Percentiles rank a stretch among this genome's conserved stretches.
Evolutionary conservation across 2,797 vertebrate genomes (phyloP).

Genomic region (Sternarchorhynchus goeldii): DNA sequence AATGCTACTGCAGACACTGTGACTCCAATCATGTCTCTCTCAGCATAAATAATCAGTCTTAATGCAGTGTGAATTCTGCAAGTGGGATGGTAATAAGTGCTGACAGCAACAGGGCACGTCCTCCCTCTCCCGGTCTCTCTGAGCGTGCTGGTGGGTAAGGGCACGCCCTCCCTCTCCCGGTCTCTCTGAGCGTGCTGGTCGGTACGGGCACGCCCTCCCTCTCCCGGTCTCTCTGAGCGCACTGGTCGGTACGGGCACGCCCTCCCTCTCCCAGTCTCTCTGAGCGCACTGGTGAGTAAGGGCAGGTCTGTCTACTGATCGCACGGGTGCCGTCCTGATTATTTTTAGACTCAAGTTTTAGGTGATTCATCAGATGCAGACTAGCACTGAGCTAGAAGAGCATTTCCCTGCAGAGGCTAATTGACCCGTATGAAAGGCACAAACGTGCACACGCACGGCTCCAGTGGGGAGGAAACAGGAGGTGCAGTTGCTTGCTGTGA

Average conservation of each 20-base stretch:
- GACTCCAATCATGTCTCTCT: neutral
- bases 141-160: too few relatives aligned
- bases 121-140: too few relatives aligned
- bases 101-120: constrained; percentile 4
- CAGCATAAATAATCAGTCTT: constrained; percentile 11
- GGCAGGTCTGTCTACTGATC: constrained; percentile 41
- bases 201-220: constrained; percentile 1
- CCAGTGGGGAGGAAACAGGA: neutral
- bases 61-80: constrained; percentile 1
- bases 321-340: constrained; percentile 5
- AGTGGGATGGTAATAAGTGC: constrained; percentile 16
- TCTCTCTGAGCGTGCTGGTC: too few relatives aligned
- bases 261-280: constrained; percentile 5
- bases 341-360: constrained; percentile 28
- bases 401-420: constrained; percentile 2
- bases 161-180: too few relatives aligned
- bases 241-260: constrained; percentile 2
- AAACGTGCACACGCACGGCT: neutral
- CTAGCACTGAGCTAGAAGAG: constrained; percentile 5
- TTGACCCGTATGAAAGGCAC: neutral
- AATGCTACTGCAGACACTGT: neutral
- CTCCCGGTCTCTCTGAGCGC: neutral
- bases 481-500: neutral
- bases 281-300: constrained; percentile 6
- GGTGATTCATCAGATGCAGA: constrained; percentile 15